phyloP scores from a whole-genome alignment of 2,113 vertebrate genomes.

The Galemys pyrenaicus region DNA sequence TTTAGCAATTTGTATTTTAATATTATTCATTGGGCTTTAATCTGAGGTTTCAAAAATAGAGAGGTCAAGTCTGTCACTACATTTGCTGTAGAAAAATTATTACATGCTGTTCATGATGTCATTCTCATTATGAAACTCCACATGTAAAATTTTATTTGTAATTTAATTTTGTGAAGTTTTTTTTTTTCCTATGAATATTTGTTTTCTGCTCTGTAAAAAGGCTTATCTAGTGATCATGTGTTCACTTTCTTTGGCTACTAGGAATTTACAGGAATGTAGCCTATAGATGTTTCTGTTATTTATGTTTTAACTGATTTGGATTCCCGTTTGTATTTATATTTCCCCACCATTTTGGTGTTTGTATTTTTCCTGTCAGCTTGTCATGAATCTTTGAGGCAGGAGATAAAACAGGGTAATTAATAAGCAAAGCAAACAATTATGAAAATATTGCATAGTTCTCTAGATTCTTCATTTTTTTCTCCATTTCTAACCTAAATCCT shows the following conservation, averaged over 20 bases:
- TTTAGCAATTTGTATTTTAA: background rate
- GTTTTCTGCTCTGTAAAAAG: background rate
- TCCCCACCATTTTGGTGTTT: background rate
- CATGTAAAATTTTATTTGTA: background rate
- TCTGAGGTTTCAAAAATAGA: background rate
- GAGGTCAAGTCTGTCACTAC: background rate
- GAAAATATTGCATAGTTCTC: background rate
- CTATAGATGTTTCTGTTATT: background rate
- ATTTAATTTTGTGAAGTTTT: background rate
- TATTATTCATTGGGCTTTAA: background rate
- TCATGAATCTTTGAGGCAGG: background rate
- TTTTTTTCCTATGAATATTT: background rate
- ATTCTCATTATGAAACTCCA: background rate
- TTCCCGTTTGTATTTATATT: background rate
- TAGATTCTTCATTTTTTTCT: background rate
- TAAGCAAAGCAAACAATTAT: constrained; percentile 7
- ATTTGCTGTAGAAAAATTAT: background rate
- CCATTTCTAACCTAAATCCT: background rate
- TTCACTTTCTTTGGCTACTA: background rate
- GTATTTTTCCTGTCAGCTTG: background rate
- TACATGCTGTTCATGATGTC: background rate
- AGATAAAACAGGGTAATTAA: background rate
- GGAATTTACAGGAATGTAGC: background rate
- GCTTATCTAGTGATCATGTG: background rate
- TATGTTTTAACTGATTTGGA: constrained; percentile 17